Conservation (phyloP, 2,888 invertebrate genomes). For the Ophion slaviceki region DNA sequence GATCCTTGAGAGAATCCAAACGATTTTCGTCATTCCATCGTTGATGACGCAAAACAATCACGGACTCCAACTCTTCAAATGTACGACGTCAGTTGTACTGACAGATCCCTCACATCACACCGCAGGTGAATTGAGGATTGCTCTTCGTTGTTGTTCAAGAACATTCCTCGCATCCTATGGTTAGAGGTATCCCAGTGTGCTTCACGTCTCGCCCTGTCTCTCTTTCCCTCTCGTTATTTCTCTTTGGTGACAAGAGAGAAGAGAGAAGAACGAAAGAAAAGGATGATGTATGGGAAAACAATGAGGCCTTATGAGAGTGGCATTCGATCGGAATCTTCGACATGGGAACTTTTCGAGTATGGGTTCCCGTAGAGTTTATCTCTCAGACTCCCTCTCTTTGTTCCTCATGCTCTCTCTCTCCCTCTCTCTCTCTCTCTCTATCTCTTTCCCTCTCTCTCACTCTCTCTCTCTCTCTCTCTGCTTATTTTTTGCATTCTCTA, state of each 20-base stretch:
- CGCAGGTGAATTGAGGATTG: constrained; percentile 36
- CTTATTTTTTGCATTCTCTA: too few species aligned
- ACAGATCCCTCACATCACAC: constrained; percentile 51
- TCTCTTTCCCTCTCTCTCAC: too few species aligned
- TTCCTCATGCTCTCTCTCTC: too few species aligned
- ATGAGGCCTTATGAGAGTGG: constrained; percentile 54
- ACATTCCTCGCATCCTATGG: constrained; percentile 42
- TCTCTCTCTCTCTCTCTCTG: too few species aligned
- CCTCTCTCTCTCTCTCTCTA: too few species aligned
- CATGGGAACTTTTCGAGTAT: constrained; percentile 50
- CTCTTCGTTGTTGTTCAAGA: constrained; percentile 37
- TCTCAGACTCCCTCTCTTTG: constrained; percentile 20
- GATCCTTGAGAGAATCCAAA: not conserved
- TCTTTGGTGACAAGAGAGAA: constrained; percentile 41
- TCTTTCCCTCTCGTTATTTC: constrained; percentile 4
- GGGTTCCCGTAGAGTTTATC: constrained; percentile 42
- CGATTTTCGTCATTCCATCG: constrained; percentile 18
- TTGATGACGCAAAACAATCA: constrained; percentile 13
- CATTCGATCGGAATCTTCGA: constrained; percentile 57
- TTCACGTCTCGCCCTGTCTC: not conserved
- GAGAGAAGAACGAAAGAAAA: constrained; percentile 52
- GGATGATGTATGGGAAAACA: constrained; percentile 65
- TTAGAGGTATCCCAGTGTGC: too few species aligned
- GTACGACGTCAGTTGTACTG: not conserved
- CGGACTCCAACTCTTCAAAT: constrained; percentile 1